phyloP scores from a whole-genome alignment of 2,797 vertebrate genomes.

The Phrynocephalus vlangalii region DNA sequence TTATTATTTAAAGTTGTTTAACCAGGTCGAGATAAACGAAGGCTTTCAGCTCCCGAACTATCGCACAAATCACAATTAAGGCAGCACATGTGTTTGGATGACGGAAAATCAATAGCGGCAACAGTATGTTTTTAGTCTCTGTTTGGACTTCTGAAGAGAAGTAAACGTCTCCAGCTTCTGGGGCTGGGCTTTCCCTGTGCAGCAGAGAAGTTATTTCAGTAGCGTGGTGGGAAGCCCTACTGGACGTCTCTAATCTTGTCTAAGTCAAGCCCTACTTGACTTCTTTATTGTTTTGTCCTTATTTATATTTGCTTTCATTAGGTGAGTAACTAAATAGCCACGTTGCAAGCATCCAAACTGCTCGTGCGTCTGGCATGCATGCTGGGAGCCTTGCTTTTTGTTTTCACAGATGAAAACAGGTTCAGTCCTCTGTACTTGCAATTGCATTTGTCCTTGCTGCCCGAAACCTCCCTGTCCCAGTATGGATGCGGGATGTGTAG shows the following conservation, averaged over 20 bases:
- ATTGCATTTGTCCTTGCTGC: background rate
- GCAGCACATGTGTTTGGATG: conserved; percentile 73
- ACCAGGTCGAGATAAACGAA: conserved; percentile 77
- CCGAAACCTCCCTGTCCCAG: background rate
- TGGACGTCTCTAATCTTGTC: conserved; percentile 56
- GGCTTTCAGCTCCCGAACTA: conserved; percentile 74
- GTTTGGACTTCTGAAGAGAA: conserved; percentile 75
- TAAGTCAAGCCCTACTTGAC: conserved; percentile 53
- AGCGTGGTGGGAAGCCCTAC: conserved; percentile 58
- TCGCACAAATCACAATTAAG: conserved; percentile 78
- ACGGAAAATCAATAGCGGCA: conserved; percentile 73
- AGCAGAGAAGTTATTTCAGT: conserved; percentile 64
- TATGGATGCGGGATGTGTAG: too few relatives aligned
- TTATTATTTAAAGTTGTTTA: conserved; percentile 80
- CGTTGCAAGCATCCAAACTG: background rate
- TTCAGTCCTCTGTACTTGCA: background rate
- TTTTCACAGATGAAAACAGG: background rate
- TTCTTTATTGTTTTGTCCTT: conserved; percentile 52
- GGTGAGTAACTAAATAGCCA: conserved; percentile 59
- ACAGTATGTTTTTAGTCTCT: conserved; percentile 72
- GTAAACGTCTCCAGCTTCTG: conserved; percentile 66
- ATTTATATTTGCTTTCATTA: conserved; percentile 60
- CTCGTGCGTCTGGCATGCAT: background rate
- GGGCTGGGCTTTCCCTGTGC: conserved; percentile 59
- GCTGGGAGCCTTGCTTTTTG: background rate